These are phyloP conservation scores for Lasioglossum marginatum DNA, from an alignment of 2,888 invertebrate species.

Conservation along the genomic window DNA sequence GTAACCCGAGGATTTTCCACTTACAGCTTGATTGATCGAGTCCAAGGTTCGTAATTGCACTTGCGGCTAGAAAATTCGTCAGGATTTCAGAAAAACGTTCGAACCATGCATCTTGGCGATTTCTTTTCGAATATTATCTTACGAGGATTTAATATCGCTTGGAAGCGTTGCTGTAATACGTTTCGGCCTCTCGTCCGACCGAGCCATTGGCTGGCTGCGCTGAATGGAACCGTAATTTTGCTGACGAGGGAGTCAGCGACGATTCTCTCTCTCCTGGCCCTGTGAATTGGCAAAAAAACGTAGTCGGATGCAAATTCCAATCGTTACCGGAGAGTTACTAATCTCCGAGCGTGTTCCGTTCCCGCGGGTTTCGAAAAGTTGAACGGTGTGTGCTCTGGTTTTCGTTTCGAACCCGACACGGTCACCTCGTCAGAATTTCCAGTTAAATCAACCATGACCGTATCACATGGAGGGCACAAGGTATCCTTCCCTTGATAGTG, in stretches of 20 bases:
- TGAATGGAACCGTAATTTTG: slow-evolving; percentile 47
- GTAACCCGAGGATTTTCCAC: slow-evolving; percentile 27
- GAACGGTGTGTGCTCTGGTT: not conserved
- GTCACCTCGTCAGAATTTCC: not conserved
- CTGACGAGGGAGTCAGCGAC: slow-evolving; percentile 43
- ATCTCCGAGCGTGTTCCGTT: slow-evolving; percentile 11
- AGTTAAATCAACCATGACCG: not conserved
- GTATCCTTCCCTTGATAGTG: too few relatives aligned
- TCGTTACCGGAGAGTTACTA: slow-evolving; percentile 32
- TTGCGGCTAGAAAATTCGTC: not conserved
- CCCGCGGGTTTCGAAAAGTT: not conserved
- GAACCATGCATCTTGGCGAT: not conserved
- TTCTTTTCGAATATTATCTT: not conserved
- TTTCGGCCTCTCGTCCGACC: slow-evolving; percentile 1
- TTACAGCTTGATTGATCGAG: not conserved
- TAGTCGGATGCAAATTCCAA: slow-evolving; percentile 31
- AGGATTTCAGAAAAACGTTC: not conserved
- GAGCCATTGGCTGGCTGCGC: not conserved
- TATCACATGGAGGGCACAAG: too few relatives aligned
- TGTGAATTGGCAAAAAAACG: not conserved
- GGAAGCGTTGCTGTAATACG: not conserved
- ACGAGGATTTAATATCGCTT: not conserved
- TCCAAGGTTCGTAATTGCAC: not conserved
- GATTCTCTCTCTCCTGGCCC: slow-evolving; percentile 20
- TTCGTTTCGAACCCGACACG: not conserved